Conservation (phyloP, 2,888 invertebrate species). For the Xanthorhoe spadicearia region DNA sequence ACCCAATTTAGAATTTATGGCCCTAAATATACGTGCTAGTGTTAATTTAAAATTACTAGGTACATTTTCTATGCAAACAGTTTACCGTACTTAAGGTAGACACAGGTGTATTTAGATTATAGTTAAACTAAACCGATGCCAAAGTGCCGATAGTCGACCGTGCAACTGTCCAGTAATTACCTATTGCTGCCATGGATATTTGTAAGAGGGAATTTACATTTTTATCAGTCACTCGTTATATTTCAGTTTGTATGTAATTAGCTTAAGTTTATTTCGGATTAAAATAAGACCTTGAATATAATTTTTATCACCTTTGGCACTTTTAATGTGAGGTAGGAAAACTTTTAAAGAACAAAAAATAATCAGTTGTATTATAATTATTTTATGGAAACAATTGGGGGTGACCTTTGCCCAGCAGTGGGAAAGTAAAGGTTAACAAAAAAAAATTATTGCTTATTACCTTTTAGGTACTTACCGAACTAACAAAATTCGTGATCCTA, state of each 20-base stretch:
- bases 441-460: no score
- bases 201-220: conserved; percentile 16
- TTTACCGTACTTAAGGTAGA: conserved; percentile 5
- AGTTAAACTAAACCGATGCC: conserved; percentile 12
- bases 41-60: conserved; percentile 9
- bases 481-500: no score
- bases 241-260: conserved; percentile 8
- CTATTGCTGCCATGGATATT: conserved; percentile 15
- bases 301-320: background rate
- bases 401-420: no score
- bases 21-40: background rate
- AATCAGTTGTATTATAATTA: background rate
- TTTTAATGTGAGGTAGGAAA: background rate
- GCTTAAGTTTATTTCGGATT: background rate
- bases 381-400: no score
- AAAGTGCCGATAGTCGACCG: conserved; percentile 3
- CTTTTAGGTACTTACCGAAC: no score
- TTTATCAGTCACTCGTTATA: conserved; percentile 23
- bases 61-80: conserved; percentile 6
- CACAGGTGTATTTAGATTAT: conserved; percentile 17
- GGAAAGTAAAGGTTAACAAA: no score
- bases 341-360: background rate
- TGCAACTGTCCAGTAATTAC: conserved; percentile 25
- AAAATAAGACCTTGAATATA: background rate
- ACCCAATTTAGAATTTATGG: background rate